phyloP scores from a whole-genome alignment of 2,797 vertebrate genomes.

The Xerus rutilus region DNA sequence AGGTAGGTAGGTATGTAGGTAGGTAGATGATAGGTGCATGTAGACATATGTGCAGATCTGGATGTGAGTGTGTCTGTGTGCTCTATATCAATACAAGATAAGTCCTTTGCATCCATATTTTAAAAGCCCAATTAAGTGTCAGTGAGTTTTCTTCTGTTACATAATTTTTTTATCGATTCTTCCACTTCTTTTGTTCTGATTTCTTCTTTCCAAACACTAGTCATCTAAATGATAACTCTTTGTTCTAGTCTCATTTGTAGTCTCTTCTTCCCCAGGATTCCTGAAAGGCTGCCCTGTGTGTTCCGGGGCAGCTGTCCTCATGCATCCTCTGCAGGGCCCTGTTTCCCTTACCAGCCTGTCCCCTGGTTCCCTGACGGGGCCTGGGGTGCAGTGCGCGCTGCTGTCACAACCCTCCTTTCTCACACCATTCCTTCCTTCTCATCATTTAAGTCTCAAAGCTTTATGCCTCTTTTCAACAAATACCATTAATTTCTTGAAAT shows the following conservation, averaged over 20 bases:
- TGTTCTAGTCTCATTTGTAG: neutral
- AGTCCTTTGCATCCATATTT: neutral
- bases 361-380: no score
- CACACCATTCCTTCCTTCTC: no score
- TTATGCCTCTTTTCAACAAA: neutral
- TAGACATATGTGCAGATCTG: no score
- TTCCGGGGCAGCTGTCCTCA: neutral
- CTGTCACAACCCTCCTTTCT: rapidly evolving
- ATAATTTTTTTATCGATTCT: neutral
- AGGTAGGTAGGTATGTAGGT: neutral
- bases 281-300: no score
- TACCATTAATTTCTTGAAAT: neutral
- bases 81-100: neutral
- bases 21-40: neutral
- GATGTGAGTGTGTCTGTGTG: no score
- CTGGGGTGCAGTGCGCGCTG: rapidly evolving
- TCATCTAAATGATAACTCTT: neutral
- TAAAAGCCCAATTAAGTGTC: neutral
- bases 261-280: no score
- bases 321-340: no score
- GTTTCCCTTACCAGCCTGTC: no score
- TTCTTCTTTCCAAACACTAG: neutral
- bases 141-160: neutral
- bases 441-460: neutral
- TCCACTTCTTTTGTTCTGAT: neutral